Evolutionary conservation across 2,113 vertebrate species (phyloP), one percentile per base, ranked within the genome.

Genomic region (Scomber colias): DNA sequence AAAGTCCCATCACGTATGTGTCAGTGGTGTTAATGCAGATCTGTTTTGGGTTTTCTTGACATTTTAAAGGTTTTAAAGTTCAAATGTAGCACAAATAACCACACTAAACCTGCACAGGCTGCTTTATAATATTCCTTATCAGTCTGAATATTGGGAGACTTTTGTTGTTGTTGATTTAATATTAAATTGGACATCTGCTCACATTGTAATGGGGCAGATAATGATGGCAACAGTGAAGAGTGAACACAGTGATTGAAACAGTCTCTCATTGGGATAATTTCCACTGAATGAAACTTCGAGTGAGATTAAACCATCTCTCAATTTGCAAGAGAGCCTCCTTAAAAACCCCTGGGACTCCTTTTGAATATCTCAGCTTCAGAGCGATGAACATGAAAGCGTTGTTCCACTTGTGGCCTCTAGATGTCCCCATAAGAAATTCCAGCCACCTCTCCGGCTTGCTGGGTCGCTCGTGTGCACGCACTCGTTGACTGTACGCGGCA

Each of bases 321-420:
- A 66, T 59, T 51, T 48, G 3, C 44, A n/a, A 5, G 40, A 67
- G 50, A 70, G 53, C 5, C 59, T 60, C 24, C 7, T 73, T n/a
- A 30, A 46, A 49, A 46, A 48, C 44, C 17, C 13, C 16, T 10
- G 46, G 46, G 53, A 7, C 30, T 56, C 12, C 10, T 8, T 60
- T 57, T 67, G 21, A 68, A 57, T 55, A 8, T 9, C 14, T 0
- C 10, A n/a, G 46, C 44, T 21, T n/a, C 9, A 7, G 6, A 71
- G 5, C 7, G 30, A 40, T 5, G 2, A 5, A 63, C 16, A 19
- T 45, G 11, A n/a, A 54, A 13, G 21, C 2, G 19, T 19, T 3
- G 11, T 89, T 67, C 69, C 59, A 30, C 11, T 1, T 70, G 24
- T 49, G 57, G 61, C 90, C 92, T 89, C 53, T 89, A 91, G 88